A percentile compares a stretch with the other conserved stretches of the same genome.
These are phyloP conservation scores for Ditylenchus weischeri DNA, from an alignment of 2,888 invertebrate genomes.

Conservation along the genomic window DNA sequence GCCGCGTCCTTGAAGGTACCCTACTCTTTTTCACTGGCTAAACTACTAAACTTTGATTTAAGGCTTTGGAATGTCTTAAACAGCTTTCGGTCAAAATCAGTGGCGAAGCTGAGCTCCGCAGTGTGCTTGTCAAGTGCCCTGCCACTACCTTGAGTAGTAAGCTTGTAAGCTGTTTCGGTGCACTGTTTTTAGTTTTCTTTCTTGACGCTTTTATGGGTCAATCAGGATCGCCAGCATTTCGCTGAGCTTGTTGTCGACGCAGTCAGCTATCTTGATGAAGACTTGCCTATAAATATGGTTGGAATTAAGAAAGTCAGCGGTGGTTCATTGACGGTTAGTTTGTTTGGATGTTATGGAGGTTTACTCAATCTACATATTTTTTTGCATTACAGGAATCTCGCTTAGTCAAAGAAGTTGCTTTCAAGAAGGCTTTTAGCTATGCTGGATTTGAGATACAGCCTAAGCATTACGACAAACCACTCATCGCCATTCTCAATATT, in stretches of 20 bases:
- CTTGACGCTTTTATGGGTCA: conserved; percentile 15
- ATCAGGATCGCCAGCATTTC: conserved; percentile 82
- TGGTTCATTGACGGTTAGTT: conserved; percentile 43
- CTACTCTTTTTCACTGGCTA: not conserved
- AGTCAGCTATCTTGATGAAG: conserved; percentile 78
- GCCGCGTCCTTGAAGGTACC: conserved; percentile 74
- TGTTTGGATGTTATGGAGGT: too few species aligned
- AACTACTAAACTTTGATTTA: conserved; percentile 28
- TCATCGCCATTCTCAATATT: conserved; percentile 92
- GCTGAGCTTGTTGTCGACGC: conserved; percentile 96
- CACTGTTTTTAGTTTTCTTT: not conserved
- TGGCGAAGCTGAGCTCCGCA: conserved; percentile 59
- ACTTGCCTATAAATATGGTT: conserved; percentile 93
- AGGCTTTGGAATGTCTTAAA: conserved; percentile 76
- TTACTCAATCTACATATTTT: too few species aligned
- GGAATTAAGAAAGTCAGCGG: conserved; percentile 87
- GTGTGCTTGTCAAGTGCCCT: conserved; percentile 74
- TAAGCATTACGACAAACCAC: conserved; percentile 79
- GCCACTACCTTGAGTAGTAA: conserved; percentile 95
- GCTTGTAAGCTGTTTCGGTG: conserved; percentile 68
- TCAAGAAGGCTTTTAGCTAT: conserved; percentile 99
- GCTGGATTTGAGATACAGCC: conserved; percentile 99
- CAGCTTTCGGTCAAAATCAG: conserved; percentile 71
- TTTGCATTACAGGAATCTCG: conserved; percentile 70
- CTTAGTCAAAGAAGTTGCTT: conserved; percentile 89